phyloP scores from a whole-genome alignment of 2,888 invertebrate genomes.

The Chydorus sphaericus region DNA sequence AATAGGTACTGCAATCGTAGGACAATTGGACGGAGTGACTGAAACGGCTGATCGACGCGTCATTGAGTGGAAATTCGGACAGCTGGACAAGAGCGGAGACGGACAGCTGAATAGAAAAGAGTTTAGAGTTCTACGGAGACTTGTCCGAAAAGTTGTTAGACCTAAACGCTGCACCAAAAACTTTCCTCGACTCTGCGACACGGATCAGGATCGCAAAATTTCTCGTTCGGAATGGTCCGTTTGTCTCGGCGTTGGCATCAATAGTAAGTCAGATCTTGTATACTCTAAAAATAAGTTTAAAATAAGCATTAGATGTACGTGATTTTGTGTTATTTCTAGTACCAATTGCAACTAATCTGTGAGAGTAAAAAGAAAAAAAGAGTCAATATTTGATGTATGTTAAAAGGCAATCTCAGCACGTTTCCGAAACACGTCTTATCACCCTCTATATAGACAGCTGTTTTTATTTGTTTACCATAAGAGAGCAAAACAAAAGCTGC shows the following conservation, averaged over 20 bases:
- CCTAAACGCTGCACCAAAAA: slow-evolving; percentile 78
- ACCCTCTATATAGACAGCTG: too few relatives aligned
- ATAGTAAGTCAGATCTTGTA: slow-evolving; percentile 78
- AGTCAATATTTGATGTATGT: too few relatives aligned
- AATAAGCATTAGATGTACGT: too few relatives aligned
- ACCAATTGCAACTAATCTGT: too few relatives aligned
- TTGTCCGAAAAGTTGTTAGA: slow-evolving; percentile 74
- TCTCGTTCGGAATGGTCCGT: slow-evolving; percentile 69
- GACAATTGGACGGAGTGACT: not conserved
- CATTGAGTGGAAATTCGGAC: slow-evolving; percentile 78
- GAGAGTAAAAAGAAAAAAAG: too few relatives aligned
- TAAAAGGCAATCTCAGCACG: too few relatives aligned
- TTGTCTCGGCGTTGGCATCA: slow-evolving; percentile 69
- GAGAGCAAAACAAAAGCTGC: too few relatives aligned
- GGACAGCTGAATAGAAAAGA: slow-evolving; percentile 62
- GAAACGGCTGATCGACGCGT: slow-evolving; percentile 32
- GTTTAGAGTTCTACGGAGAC: slow-evolving; percentile 59
- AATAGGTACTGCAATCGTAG: not conserved
- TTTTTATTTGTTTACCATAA: too few relatives aligned
- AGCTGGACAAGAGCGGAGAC: slow-evolving; percentile 66
- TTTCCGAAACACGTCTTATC: too few relatives aligned
- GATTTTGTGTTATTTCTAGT: too few relatives aligned
- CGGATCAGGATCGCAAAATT: slow-evolving; percentile 61
- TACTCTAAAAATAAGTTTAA: too few relatives aligned
- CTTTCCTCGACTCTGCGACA: slow-evolving; percentile 77